Evolutionary conservation across 1,140 invertebrate species (phyloP), one percentile per base, ranked within the genome.

Genomic region (Cardiocondyla obscurior): DNA sequence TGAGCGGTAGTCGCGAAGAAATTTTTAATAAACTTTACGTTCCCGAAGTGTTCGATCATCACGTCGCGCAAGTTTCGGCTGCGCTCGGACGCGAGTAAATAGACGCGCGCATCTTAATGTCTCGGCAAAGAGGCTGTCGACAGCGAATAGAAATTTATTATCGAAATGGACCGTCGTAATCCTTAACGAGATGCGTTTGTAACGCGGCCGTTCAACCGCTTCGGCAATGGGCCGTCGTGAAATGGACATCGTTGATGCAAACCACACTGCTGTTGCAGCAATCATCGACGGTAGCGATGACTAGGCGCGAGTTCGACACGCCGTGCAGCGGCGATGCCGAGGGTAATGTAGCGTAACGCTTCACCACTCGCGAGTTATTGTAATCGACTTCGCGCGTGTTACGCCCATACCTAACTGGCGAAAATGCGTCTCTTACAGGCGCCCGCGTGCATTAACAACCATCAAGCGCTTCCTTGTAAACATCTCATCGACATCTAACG

Each of bases 321-420:
- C 42, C 39, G 14, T 28, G 51, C 33, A 33, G 44, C n/a, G 44
- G n/a, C 57, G 28, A 57, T 44, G 57, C 12, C 33, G 46, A 58
- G 51, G 33, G 49, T 83, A 85, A 85, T 85, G 83, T 76, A 76
- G 25, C 81, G 62, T 83, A 72, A 76, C 76, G 81, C 64, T 60
- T 82, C 42, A 51, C 42, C n/a, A 46, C 33, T 82, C 39, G 69
- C 57, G 30, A 74, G 53, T 83, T 85, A 83, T 70, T 69, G 44
- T 73, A 65, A 82, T 82, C 81, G 81, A 67, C 51, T 60, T 58
- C 33, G 28, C 55, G 12, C 53, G 14, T 46, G 30, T 46, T n/a
- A 49, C 39, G 30, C 46, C 39, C 39, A 14, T 46, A 76, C 19
- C 14, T 16, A n/a, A 7, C 25, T 5, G 25, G 49, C 12, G 16